Conservation (phyloP, 2,888 invertebrate genomes). For the Epistrophella euchroma region DNA sequence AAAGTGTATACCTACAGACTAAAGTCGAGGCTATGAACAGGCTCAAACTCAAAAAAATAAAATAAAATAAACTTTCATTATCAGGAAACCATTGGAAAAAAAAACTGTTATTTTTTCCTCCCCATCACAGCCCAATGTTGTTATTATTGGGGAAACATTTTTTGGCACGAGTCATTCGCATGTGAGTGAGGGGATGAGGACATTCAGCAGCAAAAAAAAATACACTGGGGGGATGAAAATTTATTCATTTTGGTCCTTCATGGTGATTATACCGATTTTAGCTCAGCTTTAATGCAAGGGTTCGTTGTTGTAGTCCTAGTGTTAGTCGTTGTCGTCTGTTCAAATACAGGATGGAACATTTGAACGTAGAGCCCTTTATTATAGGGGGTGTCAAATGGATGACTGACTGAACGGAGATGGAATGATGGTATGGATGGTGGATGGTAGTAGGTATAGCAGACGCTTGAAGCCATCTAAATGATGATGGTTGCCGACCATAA, state of each 20-base stretch:
- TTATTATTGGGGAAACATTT: slow-evolving; percentile 51
- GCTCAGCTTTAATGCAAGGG: slow-evolving; percentile 62
- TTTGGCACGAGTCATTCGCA: slow-evolving; percentile 69
- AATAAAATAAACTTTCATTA: slow-evolving; percentile 64
- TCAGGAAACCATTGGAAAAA: slow-evolving; percentile 68
- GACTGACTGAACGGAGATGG: slow-evolving; percentile 15
- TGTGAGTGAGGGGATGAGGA: slow-evolving; percentile 37
- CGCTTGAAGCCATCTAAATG: slow-evolving; percentile 73
- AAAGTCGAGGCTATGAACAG: not conserved
- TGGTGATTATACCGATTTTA: slow-evolving; percentile 68
- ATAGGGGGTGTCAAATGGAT: slow-evolving; percentile 53
- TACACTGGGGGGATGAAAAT: slow-evolving; percentile 10
- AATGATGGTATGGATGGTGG: slow-evolving; percentile 7
- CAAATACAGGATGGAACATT: slow-evolving; percentile 15
- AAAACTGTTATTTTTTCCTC: slow-evolving; percentile 34
- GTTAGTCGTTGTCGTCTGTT: slow-evolving; percentile 1
- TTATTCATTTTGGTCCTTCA: slow-evolving; percentile 34
- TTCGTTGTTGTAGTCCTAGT: slow-evolving; percentile 1
- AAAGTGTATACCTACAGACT: slow-evolving; percentile 11
- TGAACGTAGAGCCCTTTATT: slow-evolving; percentile 32
- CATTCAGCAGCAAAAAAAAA: slow-evolving; percentile 9
- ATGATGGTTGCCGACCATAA: slow-evolving; percentile 68
- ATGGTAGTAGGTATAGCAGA: slow-evolving; percentile 41
- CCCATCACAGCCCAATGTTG: not conserved
- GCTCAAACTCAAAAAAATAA: slow-evolving; percentile 35